Evolutionary conservation across 23 tunicate genomes (phyloP), one percentile per base, ranked within the genome.

Genomic region (Ascidia mentula): DNA sequence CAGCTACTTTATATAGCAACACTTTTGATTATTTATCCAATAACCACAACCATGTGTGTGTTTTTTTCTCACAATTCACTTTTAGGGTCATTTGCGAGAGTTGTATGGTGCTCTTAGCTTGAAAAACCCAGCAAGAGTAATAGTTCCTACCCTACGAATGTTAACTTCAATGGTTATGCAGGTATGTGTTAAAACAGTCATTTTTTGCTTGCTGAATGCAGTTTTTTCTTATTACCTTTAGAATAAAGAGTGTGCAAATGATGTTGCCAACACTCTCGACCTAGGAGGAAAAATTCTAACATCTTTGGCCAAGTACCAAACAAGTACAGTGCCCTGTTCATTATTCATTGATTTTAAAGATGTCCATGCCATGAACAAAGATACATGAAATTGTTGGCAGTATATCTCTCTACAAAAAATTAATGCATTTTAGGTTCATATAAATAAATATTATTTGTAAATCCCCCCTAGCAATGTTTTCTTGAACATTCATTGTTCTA

Each of bases 81-180:
- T 80, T 65, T 37, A 81, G 74, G 76, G 75, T 0, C 85, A 86
- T 36, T 32, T 80, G 35, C 73, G 72, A 34, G 81, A 80, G 38
- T 24, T 86, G 12, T 86, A 86, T 74, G 87, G 76, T 7, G 72
- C 81, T 38, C 75, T 86, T 30, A 75, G 85, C 24, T 31, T 73
- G 24, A 72, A 53, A 74, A 85, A 86, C 33, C 59, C 80, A 33
- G 59, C 90, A 31, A 53, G 45, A 28, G 42, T 77, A 7, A 69
- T 73, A 9, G 42, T 37, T 36, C 73, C 71, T 46, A 59, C 85
- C 15, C 72, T 86, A 35, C 73, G 79, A 38, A 53, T 80, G 79
- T 30, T 86, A 18, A 80, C 90, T 5, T 46, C 80, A 13, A 79
- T 86, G 80, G 85, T 86, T 0, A 80, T 86, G 90, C 90, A 86